phyloP scores from a whole-genome alignment of 2,888 invertebrate genomes.

The Yponomeuta cagnagella region DNA sequence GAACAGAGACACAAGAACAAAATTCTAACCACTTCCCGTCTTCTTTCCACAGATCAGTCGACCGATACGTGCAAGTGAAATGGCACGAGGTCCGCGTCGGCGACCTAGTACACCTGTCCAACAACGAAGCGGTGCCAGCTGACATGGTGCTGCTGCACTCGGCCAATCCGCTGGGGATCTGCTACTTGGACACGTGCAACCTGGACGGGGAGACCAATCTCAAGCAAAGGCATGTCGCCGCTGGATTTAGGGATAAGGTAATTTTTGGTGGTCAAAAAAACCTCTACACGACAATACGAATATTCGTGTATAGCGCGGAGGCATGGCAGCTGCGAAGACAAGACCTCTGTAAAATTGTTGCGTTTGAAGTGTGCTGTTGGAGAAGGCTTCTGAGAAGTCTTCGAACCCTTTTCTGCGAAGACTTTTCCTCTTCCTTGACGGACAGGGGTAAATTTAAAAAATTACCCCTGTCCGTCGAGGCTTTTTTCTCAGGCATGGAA shows the following conservation, averaged over 20 bases:
- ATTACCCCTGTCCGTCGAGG: too few relatives aligned
- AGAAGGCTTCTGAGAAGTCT: too few relatives aligned
- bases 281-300: too few relatives aligned
- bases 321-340: too few relatives aligned
- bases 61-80: constrained; percentile 87
- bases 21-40: neutral
- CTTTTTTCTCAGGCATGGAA: too few relatives aligned
- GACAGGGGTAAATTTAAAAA: too few relatives aligned
- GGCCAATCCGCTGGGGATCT: constrained; percentile 91
- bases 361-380: too few relatives aligned
- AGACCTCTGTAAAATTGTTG: too few relatives aligned
- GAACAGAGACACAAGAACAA: too few relatives aligned
- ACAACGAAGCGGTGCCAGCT: constrained; percentile 97
- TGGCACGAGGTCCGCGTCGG: constrained; percentile 96
- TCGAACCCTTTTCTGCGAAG: too few relatives aligned
- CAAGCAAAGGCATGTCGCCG: constrained; percentile 91
- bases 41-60: constrained; percentile 79
- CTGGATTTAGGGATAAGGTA: constrained; percentile 84
- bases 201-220: constrained; percentile 97
- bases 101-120: constrained; percentile 95
- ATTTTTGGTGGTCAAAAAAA: constrained; percentile 12
- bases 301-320: too few relatives aligned
- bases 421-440: too few relatives aligned
- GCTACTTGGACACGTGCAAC: constrained; percentile 97
- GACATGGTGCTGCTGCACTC: constrained; percentile 93